phyloP scores from a whole-genome alignment of 2,797 vertebrate species.

The Rhyacichthys aspro region DNA sequence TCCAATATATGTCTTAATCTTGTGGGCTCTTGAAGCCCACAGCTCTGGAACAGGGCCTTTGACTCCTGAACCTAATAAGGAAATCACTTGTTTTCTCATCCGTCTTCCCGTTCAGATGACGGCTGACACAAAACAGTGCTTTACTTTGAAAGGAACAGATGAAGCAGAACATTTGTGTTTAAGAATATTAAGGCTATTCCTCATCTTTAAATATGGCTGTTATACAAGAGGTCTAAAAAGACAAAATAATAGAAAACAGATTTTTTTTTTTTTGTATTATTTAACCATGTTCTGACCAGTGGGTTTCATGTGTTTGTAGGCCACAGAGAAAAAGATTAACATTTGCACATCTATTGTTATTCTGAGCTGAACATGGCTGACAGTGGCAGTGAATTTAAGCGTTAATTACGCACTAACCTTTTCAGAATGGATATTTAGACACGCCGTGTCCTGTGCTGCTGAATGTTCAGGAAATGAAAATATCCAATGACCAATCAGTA shows the following conservation, averaged over 20 bases:
- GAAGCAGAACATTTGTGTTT: constrained; percentile 88
- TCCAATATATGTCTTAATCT: constrained; percentile 99
- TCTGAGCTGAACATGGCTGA: constrained; percentile 69
- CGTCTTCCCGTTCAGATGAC: constrained; percentile 86
- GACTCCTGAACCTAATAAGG: constrained; percentile 99
- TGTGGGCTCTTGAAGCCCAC: constrained; percentile 96
- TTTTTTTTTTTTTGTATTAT: background rate
- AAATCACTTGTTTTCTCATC: constrained; percentile 99
- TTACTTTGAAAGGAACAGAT: constrained; percentile 89
- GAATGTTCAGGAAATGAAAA: constrained; percentile 75
- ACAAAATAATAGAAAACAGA: constrained; percentile 61
- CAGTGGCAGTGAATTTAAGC: constrained; percentile 74
- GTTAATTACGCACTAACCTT: constrained; percentile 79
- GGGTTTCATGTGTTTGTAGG: constrained; percentile 6
- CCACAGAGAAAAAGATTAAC: constrained; percentile 48
- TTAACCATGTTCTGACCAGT: background rate
- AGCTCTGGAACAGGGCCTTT: constrained; percentile 94
- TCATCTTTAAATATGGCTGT: constrained; percentile 68
- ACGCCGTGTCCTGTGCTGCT: constrained; percentile 56
- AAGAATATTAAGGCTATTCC: constrained; percentile 79
- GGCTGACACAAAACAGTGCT: constrained; percentile 86
- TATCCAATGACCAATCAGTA: constrained; percentile 73
- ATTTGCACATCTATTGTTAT: constrained; percentile 57
- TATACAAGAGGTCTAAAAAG: background rate
- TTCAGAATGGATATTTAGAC: constrained; percentile 79